Conservation (phyloP, 2,797 vertebrate species). For the Eurystomus glaucurus region DNA sequence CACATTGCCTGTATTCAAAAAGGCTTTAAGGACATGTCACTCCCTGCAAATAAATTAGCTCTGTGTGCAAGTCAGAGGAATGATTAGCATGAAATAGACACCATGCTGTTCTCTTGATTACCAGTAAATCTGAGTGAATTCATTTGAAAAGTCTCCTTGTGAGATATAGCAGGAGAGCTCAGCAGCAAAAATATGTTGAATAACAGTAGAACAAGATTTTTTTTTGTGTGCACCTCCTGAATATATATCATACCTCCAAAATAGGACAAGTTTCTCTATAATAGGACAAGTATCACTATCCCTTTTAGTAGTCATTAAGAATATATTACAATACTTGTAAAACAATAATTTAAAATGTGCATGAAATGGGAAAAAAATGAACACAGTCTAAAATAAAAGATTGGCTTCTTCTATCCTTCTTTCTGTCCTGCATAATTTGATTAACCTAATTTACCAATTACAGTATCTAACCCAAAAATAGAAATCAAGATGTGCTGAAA, state of each 20-base stretch:
- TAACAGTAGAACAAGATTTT: background rate
- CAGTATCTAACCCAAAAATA: background rate
- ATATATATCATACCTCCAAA: background rate
- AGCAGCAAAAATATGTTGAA: background rate
- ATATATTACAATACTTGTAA: background rate
- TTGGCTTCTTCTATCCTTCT: background rate
- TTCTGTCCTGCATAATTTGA: background rate
- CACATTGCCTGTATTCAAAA: background rate
- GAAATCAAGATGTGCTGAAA: background rate
- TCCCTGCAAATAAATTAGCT: slow-evolving; percentile 57
- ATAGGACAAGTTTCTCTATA: background rate
- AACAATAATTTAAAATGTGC: background rate
- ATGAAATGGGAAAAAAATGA: background rate
- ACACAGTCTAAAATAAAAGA: background rate
- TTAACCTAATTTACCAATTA: background rate
- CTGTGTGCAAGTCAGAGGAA: slow-evolving; percentile 48
- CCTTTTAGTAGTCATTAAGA: background rate
- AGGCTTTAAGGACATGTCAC: background rate
- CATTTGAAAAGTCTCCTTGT: slow-evolving; percentile 32
- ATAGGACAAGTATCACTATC: background rate
- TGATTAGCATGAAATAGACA: slow-evolving; percentile 58
- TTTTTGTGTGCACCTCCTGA: background rate
- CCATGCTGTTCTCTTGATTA: slow-evolving; percentile 3
- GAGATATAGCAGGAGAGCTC: background rate
- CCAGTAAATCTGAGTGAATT: slow-evolving; percentile 19